Percentiles rank a stretch among this genome's conserved stretches.
Conservation (phyloP, 1,140 invertebrate genomes). For the Chironomus striatipennis region DNA sequence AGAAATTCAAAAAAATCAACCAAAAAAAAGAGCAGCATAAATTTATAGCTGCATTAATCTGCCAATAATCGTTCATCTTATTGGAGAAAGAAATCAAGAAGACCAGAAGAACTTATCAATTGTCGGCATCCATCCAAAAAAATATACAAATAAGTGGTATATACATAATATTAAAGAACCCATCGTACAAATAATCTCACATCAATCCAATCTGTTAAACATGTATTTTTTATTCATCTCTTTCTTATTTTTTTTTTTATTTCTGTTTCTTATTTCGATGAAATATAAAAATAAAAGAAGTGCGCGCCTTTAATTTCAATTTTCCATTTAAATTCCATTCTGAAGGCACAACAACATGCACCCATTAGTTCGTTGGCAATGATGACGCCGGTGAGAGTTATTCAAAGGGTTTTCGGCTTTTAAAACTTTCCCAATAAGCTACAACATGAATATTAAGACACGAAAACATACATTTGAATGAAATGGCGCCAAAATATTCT, state of each 20-base stretch:
- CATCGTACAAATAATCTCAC: conserved; percentile 9
- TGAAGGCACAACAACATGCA: conserved; percentile 3
- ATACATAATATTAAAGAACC: not conserved
- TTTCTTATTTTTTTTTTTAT: not conserved
- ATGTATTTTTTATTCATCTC: not conserved
- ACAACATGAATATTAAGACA: not conserved
- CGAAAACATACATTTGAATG: not conserved
- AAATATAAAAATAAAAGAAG: not conserved
- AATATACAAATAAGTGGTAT: too few species aligned
- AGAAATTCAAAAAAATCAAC: too few species aligned
- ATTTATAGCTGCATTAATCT: conserved; percentile 16
- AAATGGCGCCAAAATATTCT: conserved; percentile 12
- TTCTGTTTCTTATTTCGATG: not conserved
- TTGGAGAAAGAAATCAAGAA: not conserved
- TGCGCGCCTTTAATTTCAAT: conserved; percentile 16
- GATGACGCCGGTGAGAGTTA: not conserved
- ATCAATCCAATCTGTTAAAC: conserved; percentile 23
- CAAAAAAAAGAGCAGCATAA: not conserved
- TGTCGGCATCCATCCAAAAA: not conserved
- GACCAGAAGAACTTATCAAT: not conserved
- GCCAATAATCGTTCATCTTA: not conserved
- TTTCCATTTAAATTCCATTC: conserved; percentile 24
- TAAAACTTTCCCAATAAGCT: too few species aligned
- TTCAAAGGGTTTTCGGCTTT: too few species aligned
- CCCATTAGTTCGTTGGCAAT: conserved; percentile 1